Base-by-base conservation (phyloP, 2,888 invertebrate genomes). In the Erynnis tages region DNA sequence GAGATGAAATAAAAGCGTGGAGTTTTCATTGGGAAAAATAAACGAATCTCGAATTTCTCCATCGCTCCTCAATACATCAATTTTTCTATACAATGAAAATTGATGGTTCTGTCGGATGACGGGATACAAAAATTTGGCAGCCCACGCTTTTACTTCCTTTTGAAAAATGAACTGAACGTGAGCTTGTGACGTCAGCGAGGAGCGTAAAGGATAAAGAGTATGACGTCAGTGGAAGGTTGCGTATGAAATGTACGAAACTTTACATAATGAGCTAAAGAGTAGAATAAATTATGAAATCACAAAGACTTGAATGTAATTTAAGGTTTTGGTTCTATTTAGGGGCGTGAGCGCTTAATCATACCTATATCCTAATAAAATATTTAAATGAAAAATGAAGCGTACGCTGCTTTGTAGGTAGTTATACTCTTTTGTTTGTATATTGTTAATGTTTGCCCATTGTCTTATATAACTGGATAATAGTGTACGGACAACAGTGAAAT, bases 101-200 rank as follows among this genome's bases (percentile, higher is more conserved):
- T 27, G 34, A 25, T 19, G 25, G 19, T 21, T 13, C 29, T 43
- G 19, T 19, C 17, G 10, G 27, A 16, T 16, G 35, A 23, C 13
- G 8, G 17, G 13, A 19, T 10, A 16, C 29, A 29, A 10, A 13
- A 54, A 50, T 43, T 25, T 35, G 23, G 48, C 46, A 30, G 19
- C 53, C 54, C 43, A 57, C 55, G 53, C 48, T 41, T 47, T 17
- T 32, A 38, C 43, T 43, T 50, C 48, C 40, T 45, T 7, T 21
- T 40, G 44, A 21, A 44, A 44, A 44, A 10, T 27, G 21, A 43
- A 55, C 50, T 53, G 58, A 59, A 68, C 61, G 73, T 64, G 59
- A 67, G 71, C 63, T 67, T 55, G 43, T 71, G 71, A 71, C 79
- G 79, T 78, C 73, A 73, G 59, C 37, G 43, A 53, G 49, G 52